Conservation (phyloP, 2,797 vertebrate species). For the Phrynocephalus guinanensis region DNA sequence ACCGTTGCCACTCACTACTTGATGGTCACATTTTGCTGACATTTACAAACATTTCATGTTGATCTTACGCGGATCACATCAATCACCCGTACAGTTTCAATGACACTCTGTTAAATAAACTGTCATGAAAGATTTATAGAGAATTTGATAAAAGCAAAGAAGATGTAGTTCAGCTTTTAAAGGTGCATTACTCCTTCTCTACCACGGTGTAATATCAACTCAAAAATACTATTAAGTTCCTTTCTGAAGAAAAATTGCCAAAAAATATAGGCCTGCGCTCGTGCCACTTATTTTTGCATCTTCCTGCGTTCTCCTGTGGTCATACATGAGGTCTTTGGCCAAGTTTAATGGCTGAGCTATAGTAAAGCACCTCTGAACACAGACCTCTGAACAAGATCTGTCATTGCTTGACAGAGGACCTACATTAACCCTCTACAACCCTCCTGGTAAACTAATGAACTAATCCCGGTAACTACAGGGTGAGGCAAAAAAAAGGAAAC, state of each 20-base stretch:
- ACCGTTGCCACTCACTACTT: slow-evolving; percentile 76
- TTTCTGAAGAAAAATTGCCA: slow-evolving; percentile 64
- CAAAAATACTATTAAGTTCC: slow-evolving; percentile 76
- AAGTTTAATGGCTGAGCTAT: background rate
- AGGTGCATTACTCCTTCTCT: slow-evolving; percentile 79
- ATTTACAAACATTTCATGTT: slow-evolving; percentile 87
- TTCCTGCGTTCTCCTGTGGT: slow-evolving; percentile 16
- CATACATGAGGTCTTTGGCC: slow-evolving; percentile 14
- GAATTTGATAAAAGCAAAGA: slow-evolving; percentile 87
- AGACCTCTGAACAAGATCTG: too few species aligned
- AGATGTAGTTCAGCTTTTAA: slow-evolving; percentile 83
- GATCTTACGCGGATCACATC: slow-evolving; percentile 83
- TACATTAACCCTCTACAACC: too few species aligned
- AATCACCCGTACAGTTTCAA: slow-evolving; percentile 84
- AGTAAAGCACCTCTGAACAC: too few species aligned
- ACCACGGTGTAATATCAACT: slow-evolving; percentile 76
- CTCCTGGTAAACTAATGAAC: too few species aligned
- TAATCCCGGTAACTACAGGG: too few species aligned
- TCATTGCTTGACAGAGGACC: too few species aligned
- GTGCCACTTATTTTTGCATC: slow-evolving; percentile 62
- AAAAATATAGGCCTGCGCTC: slow-evolving; percentile 62
- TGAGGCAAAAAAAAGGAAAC: too few species aligned
- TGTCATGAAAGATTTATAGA: slow-evolving; percentile 87
- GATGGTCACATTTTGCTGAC: slow-evolving; percentile 84
- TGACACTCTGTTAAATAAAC: slow-evolving; percentile 88